Conservation (phyloP, 2,888 invertebrate genomes). For the Drosophila aldrichi region DNA sequence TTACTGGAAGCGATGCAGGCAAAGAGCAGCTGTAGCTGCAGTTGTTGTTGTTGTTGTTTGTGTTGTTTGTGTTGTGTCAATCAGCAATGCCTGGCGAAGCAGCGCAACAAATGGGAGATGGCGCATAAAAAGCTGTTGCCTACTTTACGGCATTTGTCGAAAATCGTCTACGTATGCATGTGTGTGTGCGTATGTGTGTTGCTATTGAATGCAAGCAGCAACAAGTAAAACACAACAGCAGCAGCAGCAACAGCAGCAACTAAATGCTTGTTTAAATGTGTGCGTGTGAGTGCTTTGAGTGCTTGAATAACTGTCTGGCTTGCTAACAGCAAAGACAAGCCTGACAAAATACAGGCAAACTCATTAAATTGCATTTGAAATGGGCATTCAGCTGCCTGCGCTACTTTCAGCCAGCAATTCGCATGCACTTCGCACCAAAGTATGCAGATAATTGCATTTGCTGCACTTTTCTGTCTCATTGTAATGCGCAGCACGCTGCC, state of each 20-base stretch:
- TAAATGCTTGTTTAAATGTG: constrained; percentile 30
- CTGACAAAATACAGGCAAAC: constrained; percentile 37
- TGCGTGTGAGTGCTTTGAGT: constrained; percentile 18
- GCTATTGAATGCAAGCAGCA: constrained; percentile 42
- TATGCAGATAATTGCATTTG: constrained; percentile 54
- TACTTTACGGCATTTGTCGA: constrained; percentile 27
- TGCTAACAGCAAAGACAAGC: constrained; percentile 15
- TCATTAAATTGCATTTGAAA: constrained; percentile 41
- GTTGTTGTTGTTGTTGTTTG: constrained; percentile 1
- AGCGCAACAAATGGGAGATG: constrained; percentile 34
- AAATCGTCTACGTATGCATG: constrained; percentile 23
- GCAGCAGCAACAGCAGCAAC: constrained; percentile 11
- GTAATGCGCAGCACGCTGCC: constrained; percentile 25
- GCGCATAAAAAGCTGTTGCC: constrained; percentile 30
- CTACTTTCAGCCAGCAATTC: constrained; percentile 21
- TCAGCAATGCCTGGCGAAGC: constrained; percentile 16
- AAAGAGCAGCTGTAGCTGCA: constrained; percentile 39
- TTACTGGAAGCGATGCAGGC: constrained; percentile 58
- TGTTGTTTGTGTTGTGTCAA: constrained; percentile 23
- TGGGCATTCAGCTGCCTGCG: constrained; percentile 5
- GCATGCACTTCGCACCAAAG: constrained; percentile 31
- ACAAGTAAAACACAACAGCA: constrained; percentile 35
- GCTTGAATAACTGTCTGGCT: constrained; percentile 20
- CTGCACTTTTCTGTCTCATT: constrained; percentile 29
- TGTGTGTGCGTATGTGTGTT: background rate